Evolutionary conservation across 2,113 vertebrate species (phyloP).

Genomic region (Piaya cayana): DNA sequence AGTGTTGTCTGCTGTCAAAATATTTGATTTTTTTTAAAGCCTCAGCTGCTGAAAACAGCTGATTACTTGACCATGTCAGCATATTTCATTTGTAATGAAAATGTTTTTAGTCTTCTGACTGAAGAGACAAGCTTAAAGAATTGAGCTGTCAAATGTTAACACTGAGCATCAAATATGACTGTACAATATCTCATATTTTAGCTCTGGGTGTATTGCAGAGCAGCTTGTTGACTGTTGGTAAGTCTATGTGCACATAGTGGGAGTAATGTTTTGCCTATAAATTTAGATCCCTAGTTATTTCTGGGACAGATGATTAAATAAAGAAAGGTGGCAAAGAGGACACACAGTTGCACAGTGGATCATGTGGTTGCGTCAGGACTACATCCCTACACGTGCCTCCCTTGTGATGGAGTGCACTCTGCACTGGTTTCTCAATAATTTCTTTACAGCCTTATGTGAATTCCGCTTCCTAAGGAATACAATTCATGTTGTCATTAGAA

Average conservation of each 20-base stretch:
- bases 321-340: background rate
- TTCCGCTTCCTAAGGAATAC: background rate
- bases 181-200: background rate
- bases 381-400: background rate
- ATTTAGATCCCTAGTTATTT: background rate
- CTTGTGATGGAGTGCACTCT: background rate
- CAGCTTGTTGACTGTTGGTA: background rate
- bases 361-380: background rate
- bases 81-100: background rate
- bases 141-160: background rate
- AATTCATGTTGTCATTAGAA: background rate
- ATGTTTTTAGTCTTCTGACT: background rate
- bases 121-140: background rate
- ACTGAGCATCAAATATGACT: background rate
- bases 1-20: background rate
- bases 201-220: background rate
- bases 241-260: background rate
- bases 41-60: background rate
- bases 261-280: background rate
- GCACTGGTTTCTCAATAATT: background rate
- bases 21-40: background rate
- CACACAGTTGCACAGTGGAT: accelerated
- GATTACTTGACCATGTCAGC: background rate
- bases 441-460: background rate
- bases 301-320: background rate